These are phyloP conservation scores for Schlechtendalia chinensis DNA, from an alignment of 1,140 invertebrate genomes.

Conservation along the genomic window DNA sequence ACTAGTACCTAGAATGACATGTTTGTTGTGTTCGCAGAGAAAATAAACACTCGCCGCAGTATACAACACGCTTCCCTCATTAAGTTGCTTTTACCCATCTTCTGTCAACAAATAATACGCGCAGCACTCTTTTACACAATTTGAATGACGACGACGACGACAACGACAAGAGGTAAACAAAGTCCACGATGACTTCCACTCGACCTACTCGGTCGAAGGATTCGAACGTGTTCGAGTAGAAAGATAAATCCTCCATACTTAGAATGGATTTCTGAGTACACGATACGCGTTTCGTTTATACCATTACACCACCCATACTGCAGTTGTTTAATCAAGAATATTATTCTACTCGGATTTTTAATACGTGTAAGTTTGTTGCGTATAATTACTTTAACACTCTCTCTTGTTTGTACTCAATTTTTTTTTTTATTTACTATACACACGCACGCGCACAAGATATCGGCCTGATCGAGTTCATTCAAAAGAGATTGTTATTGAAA, in stretches of 20 bases:
- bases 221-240: constrained; percentile 32
- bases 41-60: not conserved
- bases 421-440: no score
- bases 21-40: constrained; percentile 2
- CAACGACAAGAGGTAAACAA: constrained; percentile 17
- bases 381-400: not conserved
- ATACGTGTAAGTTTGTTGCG: not conserved
- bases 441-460: not conserved
- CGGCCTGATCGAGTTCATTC: not conserved
- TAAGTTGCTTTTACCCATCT: constrained; percentile 21
- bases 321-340: not conserved
- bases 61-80: not conserved
- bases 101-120: constrained; percentile 19
- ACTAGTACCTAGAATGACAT: not conserved
- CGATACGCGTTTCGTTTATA: not conserved
- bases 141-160: constrained; percentile 11
- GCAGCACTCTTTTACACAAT: not conserved
- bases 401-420: no score
- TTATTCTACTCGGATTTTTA: not conserved
- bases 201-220: constrained; percentile 7
- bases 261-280: constrained; percentile 5
- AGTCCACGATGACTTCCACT: constrained; percentile 26
- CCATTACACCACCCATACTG: not conserved
- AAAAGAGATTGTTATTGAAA: no score
- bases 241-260: not conserved